A percentile compares a stretch with the other conserved stretches of the same genome.
Conservation (phyloP, 64 coral and sea anemone genomes). For the Platygyra sinensis region DNA sequence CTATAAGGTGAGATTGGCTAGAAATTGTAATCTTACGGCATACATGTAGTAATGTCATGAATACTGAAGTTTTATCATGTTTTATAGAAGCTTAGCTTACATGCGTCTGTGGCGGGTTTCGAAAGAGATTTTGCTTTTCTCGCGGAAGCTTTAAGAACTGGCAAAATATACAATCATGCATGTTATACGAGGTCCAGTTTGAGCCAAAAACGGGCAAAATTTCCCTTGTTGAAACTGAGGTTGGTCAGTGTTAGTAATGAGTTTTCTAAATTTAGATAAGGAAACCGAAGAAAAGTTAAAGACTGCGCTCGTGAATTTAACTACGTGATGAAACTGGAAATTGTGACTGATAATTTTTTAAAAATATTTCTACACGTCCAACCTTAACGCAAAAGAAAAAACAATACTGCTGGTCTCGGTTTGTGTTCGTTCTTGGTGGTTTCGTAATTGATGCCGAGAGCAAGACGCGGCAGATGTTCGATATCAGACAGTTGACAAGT, state of each 20-base stretch:
- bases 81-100: too few relatives aligned
- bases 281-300: not conserved
- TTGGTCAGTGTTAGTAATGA: not conserved
- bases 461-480: not conserved
- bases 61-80: too few relatives aligned
- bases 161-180: too few relatives aligned
- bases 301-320: not conserved
- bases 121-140: too few relatives aligned
- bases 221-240: not conserved
- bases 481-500: too few relatives aligned
- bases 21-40: not conserved
- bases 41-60: not conserved
- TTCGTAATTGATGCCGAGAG: not conserved
- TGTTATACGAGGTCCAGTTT: not conserved
- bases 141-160: too few relatives aligned
- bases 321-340: not conserved
- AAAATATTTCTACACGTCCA: not conserved
- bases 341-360: not conserved
- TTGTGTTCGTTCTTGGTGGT: not conserved
- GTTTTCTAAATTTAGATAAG: not conserved
- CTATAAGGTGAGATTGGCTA: not conserved
- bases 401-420: not conserved
- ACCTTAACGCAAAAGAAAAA: not conserved
- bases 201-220: not conserved
- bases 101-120: too few relatives aligned